A percentile compares a stretch with the other conserved stretches of the same genome.
Evolutionary conservation across 2,113 vertebrate species (phyloP).

Genomic region (Danionella cerebrum): DNA sequence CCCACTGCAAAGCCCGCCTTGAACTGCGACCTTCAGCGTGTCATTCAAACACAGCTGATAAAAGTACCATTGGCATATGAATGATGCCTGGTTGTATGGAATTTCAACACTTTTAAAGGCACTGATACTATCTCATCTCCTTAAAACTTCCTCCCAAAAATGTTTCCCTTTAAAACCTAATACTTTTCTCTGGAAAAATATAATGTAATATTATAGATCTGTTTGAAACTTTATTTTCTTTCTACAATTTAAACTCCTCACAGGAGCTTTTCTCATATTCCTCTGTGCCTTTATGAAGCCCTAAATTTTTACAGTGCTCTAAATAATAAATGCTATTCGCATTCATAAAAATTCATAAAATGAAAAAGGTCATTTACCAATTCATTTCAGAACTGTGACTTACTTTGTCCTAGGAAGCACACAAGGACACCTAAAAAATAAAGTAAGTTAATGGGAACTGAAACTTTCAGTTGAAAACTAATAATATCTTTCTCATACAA

Average conservation of each 20-base stretch:
- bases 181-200: not conserved
- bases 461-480: not conserved
- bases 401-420: not conserved
- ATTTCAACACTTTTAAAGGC: too few relatives aligned
- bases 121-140: too few relatives aligned
- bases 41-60: constrained; percentile 10
- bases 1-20: not conserved
- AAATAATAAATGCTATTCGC: not conserved
- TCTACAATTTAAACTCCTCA: constrained; percentile 22
- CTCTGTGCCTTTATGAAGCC: not conserved
- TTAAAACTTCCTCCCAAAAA: too few relatives aligned
- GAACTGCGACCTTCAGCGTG: constrained; percentile 1
- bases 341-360: not conserved
- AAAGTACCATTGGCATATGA: constrained; percentile 10
- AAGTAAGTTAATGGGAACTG: not conserved
- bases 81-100: not conserved
- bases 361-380: not conserved
- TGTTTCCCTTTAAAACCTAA: too few relatives aligned
- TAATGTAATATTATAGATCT: constrained; percentile 16
- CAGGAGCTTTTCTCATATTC: not conserved
- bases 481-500: too few relatives aligned
- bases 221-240: constrained; percentile 21
- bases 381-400: not conserved
- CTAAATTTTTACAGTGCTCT: not conserved
- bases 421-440: too few relatives aligned